phyloP scores from a whole-genome alignment of 2,888 invertebrate species.

The Escarpia spicata region DNA sequence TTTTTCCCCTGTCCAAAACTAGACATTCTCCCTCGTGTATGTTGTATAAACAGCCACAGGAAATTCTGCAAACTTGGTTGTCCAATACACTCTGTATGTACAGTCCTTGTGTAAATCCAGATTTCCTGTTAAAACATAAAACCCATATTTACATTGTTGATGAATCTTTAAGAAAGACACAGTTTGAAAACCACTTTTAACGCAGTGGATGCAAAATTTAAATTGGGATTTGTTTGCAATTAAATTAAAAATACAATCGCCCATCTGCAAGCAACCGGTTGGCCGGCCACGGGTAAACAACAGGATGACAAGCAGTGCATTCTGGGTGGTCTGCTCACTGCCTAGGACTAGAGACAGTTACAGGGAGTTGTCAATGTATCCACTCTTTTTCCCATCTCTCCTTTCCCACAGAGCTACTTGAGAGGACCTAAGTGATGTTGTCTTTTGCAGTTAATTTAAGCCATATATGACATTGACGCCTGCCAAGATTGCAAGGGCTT shows the following conservation, averaged over 20 bases:
- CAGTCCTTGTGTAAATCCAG: too few species aligned
- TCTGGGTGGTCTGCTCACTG: conserved; percentile 13
- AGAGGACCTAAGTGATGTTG: conserved; percentile 10
- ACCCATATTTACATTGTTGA: too few species aligned
- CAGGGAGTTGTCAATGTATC: background rate
- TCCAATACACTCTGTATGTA: too few species aligned
- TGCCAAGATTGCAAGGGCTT: background rate
- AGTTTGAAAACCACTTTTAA: background rate
- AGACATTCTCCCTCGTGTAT: background rate
- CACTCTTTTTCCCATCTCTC: background rate
- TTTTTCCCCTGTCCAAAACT: background rate
- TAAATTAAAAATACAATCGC: background rate
- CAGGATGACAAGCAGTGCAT: background rate
- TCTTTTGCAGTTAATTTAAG: background rate
- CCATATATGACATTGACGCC: background rate
- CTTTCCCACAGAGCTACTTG: background rate
- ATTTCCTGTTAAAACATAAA: too few species aligned
- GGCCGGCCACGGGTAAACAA: background rate
- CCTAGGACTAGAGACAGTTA: background rate
- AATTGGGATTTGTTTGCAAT: background rate
- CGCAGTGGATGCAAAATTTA: background rate
- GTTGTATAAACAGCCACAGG: background rate
- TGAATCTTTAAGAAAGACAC: too few species aligned
- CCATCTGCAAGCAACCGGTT: background rate
- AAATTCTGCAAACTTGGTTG: background rate